phyloP scores from a whole-genome alignment of 2,888 invertebrate genomes.

The Cephus pygmeus region DNA sequence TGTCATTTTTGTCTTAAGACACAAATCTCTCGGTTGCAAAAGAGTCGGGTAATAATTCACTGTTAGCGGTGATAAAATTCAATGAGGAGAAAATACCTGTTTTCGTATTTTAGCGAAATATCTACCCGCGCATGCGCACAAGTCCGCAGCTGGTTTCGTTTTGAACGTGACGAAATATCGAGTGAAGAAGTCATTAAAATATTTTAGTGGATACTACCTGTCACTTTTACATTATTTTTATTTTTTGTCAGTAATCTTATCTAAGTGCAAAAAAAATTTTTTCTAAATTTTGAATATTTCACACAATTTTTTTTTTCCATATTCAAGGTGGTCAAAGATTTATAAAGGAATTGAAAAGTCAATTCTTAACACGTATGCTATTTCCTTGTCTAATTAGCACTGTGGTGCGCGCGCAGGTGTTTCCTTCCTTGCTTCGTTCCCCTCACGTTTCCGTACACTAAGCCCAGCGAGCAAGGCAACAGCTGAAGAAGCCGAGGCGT shows the following conservation, averaged over 20 bases:
- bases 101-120: not conserved
- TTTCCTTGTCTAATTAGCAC: constrained; percentile 46
- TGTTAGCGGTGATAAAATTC: not conserved
- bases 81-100: not conserved
- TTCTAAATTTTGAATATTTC: not conserved
- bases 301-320: not conserved
- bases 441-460: constrained; percentile 6
- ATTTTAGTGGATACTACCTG: not conserved
- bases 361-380: constrained; percentile 31
- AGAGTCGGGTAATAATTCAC: not conserved
- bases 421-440: constrained; percentile 30
- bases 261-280: too few relatives aligned
- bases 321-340: not conserved
- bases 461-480: constrained; percentile 17
- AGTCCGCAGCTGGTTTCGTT: not conserved
- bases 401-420: constrained; percentile 37
- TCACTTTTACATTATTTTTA: not conserved
- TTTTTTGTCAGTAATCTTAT: too few relatives aligned
- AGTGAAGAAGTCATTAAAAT: not conserved
- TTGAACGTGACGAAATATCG: not conserved
- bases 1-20: not conserved
- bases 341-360: not conserved
- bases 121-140: not conserved
- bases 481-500: constrained; percentile 37
- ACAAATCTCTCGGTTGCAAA: not conserved